Conservation (phyloP, 2,888 invertebrate species). For the Acanthoscelides obtectus region DNA sequence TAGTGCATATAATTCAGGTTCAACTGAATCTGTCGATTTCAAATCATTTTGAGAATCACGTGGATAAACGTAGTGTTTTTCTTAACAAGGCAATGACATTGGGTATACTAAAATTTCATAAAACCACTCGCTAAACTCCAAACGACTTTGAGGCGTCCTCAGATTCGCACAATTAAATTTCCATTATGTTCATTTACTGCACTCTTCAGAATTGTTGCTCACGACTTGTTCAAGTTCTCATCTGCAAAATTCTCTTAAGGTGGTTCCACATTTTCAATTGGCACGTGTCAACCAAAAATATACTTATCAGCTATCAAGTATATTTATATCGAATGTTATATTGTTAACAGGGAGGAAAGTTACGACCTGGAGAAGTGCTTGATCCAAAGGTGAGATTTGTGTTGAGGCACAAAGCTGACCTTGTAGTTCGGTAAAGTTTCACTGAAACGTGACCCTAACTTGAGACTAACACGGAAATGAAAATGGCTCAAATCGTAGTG, state of each 20-base stretch:
- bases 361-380: conserved; percentile 74
- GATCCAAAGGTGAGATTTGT: conserved; percentile 72
- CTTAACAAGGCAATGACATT: too few species aligned
- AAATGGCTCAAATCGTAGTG: too few species aligned
- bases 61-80: too few species aligned
- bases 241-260: not conserved
- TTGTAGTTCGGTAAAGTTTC: conserved; percentile 24
- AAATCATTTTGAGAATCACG: too few species aligned
- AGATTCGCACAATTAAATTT: too few species aligned
- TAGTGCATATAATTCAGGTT: too few species aligned
- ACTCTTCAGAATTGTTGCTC: too few species aligned
- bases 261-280: not conserved
- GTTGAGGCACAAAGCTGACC: conserved; percentile 50
- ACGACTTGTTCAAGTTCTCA: not conserved
- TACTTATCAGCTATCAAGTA: not conserved
- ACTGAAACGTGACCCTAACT: not conserved
- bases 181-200: too few species aligned
- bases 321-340: conserved; percentile 21
- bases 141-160: too few species aligned
- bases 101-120: too few species aligned
- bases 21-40: too few species aligned
- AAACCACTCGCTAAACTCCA: too few species aligned
- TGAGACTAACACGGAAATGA: not conserved
- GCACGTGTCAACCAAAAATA: not conserved
- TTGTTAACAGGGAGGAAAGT: conserved; percentile 65